Evolutionary conservation across 1,140 invertebrate species (phyloP), one percentile per base, ranked within the genome.

Genomic region (Drosophila tristis): DNA sequence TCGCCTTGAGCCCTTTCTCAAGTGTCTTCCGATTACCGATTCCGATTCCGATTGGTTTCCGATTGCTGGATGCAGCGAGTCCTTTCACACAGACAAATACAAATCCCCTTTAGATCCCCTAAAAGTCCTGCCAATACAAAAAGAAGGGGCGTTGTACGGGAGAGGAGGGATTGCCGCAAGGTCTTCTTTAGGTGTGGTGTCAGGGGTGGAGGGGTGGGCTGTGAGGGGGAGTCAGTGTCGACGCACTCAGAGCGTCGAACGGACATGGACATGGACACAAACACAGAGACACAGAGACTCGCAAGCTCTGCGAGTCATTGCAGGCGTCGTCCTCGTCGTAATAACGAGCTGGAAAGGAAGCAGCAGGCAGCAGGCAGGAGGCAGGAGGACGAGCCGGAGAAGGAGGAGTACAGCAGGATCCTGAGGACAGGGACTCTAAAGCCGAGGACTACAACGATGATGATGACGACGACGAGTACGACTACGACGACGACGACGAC

Each of bases 221-320:
- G 7, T 15, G 57, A 43, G 31, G 48, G 70, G 54, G 43, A 73
- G 64, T 78, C 78, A 86, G 82, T 86, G 82, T 87, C 82, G 82
- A 87, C 82, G 82, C 84, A 89, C 82, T 87, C 79, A 64, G 47
- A 63, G 57, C 61, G 29, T 35, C 49, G 62, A 48, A 74, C 42
- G 62, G 62, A 72, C 68, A 68, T 53, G 62, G 72, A 75, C 62
- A 73, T 50, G 48, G 49, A 63, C 70, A 43, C 51, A 54, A 39
- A 51, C 31, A 64, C 54, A 42, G 43, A 66, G 65, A 60, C 48
- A 58, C 42, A 51, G 39, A 45, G 45, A 13, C 35, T 13, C 35
- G 6, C n/a, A 47, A 8, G n/a, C 16, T 7, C 44, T 47, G 50
- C 20, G 39, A 25, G 58, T 60, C 60, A 67, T 25, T 67, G 67